Evolutionary conservation across 2,113 vertebrate species (phyloP).

Genomic region (Odocoileus virginianus): DNA sequence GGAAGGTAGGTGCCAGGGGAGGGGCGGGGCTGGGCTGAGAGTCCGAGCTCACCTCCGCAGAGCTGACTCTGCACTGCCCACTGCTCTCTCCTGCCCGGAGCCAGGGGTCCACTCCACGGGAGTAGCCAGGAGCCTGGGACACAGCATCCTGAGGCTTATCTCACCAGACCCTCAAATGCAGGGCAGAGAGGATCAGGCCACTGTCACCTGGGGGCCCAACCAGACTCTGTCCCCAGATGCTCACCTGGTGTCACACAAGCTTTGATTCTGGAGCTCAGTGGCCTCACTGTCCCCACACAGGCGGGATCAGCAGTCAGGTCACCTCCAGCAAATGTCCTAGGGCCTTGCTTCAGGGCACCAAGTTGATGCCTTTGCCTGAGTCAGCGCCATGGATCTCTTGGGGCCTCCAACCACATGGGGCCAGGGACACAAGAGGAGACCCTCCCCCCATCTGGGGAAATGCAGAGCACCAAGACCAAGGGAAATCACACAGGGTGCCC

Average conservation of each 20-base stretch:
- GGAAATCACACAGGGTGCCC: not conserved
- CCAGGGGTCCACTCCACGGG: not conserved
- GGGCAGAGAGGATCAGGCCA: not conserved
- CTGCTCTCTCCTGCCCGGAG: not conserved
- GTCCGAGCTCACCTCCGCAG: rapidly evolving
- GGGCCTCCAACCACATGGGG: not conserved
- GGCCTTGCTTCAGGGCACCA: not conserved
- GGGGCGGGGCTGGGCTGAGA: not conserved
- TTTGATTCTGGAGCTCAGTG: not conserved
- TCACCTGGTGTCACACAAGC: rapidly evolving
- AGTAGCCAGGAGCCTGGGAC: not conserved
- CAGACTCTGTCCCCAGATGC: not conserved
- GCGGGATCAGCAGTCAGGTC: not conserved
- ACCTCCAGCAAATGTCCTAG: not conserved
- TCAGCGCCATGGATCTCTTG: rapidly evolving
- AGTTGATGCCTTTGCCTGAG: not conserved
- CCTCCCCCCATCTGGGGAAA: no score
- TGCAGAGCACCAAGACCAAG: not conserved
- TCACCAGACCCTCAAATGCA: not conserved
- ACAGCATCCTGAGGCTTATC: not conserved
- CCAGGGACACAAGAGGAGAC: not conserved
- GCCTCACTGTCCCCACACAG: not conserved
- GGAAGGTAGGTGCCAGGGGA: not conserved
- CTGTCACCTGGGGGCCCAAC: not conserved
- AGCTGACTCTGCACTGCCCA: not conserved